These are phyloP conservation scores for Notospermus geniculatus DNA, from an alignment of 1,140 invertebrate genomes.

Conservation along the genomic window DNA sequence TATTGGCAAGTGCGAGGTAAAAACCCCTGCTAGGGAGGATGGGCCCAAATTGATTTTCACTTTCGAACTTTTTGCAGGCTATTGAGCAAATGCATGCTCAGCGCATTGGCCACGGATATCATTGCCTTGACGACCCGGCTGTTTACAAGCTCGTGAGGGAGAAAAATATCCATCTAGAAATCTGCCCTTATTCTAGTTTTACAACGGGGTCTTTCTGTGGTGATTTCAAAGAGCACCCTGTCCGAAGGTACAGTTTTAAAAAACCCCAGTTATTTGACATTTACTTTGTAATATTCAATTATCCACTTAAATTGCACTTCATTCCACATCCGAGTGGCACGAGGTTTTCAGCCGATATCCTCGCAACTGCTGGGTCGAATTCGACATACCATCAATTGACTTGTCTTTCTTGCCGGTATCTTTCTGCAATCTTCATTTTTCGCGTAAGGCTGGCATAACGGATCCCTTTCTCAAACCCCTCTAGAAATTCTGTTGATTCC, in stretches of 20 bases:
- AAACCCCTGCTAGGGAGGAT: too few species aligned
- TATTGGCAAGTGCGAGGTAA: too few species aligned
- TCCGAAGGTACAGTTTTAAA: constrained; percentile 28
- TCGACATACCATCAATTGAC: too few species aligned
- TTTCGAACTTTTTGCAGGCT: constrained; percentile 44
- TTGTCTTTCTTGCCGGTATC: too few species aligned
- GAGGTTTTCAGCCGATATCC: too few species aligned
- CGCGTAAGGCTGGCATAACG: too few species aligned
- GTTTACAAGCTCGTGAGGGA: constrained; percentile 56
- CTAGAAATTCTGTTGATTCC: too few species aligned
- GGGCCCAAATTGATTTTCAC: too few species aligned
- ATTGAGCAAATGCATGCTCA: constrained; percentile 60
- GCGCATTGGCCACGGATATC: constrained; percentile 66
- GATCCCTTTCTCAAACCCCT: too few species aligned
- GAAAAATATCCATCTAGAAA: constrained; percentile 51
- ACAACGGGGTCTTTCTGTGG: constrained; percentile 59
- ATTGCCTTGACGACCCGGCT: constrained; percentile 56
- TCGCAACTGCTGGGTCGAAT: too few species aligned
- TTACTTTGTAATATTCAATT: neutral
- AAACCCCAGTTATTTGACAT: neutral
- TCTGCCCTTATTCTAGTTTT: constrained; percentile 63
- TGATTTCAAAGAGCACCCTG: constrained; percentile 46
- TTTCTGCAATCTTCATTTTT: too few species aligned
- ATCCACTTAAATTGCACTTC: neutral
- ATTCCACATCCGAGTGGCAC: too few species aligned